A percentile compares a stretch with the other conserved stretches of the same genome.
phyloP scores from a whole-genome alignment of 2,113 vertebrate species.

The Sterrhoptilus dennistouni region DNA sequence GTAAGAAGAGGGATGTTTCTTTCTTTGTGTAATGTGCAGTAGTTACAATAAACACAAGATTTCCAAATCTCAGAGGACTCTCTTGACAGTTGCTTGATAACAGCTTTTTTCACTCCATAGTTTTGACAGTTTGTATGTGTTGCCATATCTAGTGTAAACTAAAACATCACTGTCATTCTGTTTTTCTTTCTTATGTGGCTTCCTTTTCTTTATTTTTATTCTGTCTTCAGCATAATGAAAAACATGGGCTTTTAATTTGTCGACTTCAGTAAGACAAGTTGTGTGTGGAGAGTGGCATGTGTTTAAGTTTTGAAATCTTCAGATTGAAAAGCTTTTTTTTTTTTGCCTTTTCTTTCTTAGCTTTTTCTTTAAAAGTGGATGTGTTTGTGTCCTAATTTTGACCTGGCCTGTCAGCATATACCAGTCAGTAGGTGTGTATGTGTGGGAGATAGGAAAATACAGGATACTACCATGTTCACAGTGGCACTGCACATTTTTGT shows the following conservation, averaged over 20 bases:
- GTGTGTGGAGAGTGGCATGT: conserved; percentile 72
- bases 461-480: background rate
- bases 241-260: conserved; percentile 79
- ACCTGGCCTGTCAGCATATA: conserved; percentile 52
- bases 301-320: conserved; percentile 75
- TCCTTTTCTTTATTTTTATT: conserved; percentile 65
- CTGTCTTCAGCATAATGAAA: conserved; percentile 80
- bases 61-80: conserved; percentile 86
- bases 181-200: conserved; percentile 79
- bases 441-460: background rate
- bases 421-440: background rate
- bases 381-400: conserved; percentile 22
- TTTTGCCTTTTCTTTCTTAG: background rate
- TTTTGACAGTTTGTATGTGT: conserved; percentile 89
- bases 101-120: conserved; percentile 85
- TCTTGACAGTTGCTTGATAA: conserved; percentile 87
- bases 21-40: conserved; percentile 84
- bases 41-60: conserved; percentile 88
- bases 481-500: background rate
- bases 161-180: conserved; percentile 87
- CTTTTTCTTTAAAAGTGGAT: conserved; percentile 17
- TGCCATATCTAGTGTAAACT: conserved; percentile 85
- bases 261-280: conserved; percentile 73
- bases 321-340: conserved; percentile 35
- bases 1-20: conserved; percentile 81